A percentile compares a stretch with the other conserved stretches of the same genome.
These are phyloP conservation scores for Muscina levida DNA, from an alignment of 2,888 invertebrate species.

Conservation along the genomic window DNA sequence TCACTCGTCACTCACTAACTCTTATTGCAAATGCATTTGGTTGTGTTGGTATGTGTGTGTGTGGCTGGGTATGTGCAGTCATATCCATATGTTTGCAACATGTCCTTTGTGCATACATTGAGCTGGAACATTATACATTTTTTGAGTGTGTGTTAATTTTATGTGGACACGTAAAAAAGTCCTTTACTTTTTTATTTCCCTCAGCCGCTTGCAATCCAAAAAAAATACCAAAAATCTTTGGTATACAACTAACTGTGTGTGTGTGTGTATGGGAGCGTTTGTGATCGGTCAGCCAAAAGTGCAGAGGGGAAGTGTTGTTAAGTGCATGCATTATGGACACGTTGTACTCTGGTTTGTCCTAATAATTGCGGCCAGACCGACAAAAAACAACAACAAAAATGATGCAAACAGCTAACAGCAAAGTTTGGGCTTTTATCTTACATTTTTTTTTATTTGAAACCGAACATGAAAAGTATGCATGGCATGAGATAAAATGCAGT, in stretches of 20 bases:
- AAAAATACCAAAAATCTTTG: too few relatives aligned
- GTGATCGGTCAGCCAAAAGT: background rate
- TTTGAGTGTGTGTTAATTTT: conserved; percentile 70
- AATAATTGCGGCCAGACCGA: conserved; percentile 68
- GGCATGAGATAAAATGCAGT: too few relatives aligned
- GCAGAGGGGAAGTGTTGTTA: conserved; percentile 61
- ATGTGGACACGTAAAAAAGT: conserved; percentile 58
- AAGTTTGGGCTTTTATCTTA: conserved; percentile 15
- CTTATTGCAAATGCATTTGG: conserved; percentile 59
- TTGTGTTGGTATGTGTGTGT: conserved; percentile 21
- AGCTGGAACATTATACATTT: conserved; percentile 62
- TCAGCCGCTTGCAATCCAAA: background rate
- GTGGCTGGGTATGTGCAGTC: conserved; percentile 7
- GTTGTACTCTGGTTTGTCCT: conserved; percentile 69
- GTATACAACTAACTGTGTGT: too few relatives aligned
- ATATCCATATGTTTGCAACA: conserved; percentile 50
- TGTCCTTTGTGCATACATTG: conserved; percentile 67
- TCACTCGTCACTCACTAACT: background rate
- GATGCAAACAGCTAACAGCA: background rate
- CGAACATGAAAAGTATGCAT: background rate
- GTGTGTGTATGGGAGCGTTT: too few relatives aligned
- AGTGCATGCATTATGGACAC: conserved; percentile 64
- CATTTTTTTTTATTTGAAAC: background rate
- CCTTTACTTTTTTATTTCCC: conserved; percentile 26
- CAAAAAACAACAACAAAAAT: conserved; percentile 36